These are phyloP conservation scores for Lydus trimaculatus DNA, from an alignment of 2,888 invertebrate genomes.

Conservation along the genomic window DNA sequence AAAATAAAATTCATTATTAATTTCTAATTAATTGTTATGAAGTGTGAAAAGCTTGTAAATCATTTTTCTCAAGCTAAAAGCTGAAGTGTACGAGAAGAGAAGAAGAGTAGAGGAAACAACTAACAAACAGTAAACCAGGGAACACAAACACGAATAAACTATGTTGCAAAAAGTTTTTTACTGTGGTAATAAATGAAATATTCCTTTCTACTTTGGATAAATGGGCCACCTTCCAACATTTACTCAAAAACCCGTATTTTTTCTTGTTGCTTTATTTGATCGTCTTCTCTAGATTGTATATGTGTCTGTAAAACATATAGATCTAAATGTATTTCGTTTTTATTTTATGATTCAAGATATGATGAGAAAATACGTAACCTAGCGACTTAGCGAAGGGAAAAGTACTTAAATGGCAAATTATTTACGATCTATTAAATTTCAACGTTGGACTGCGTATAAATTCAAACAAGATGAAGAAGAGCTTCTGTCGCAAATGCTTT, in stretches of 20 bases:
- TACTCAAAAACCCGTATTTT: background rate
- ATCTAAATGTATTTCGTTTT: background rate
- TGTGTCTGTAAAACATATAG: background rate
- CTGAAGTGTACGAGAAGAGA: no score
- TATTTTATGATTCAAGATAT: background rate
- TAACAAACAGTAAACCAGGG: background rate
- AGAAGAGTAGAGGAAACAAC: background rate
- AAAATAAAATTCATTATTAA: background rate
- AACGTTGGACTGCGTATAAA: slow-evolving; percentile 22
- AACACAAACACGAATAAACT: background rate
- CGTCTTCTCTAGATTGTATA: background rate
- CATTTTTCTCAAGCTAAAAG: background rate
- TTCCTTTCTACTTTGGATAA: background rate
- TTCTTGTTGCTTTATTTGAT: background rate
- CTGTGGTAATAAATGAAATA: slow-evolving; percentile 5
- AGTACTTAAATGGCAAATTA: slow-evolving; percentile 31
- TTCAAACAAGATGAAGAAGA: slow-evolving; percentile 19
- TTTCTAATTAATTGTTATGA: background rate
- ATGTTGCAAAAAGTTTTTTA: background rate
- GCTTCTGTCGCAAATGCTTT: slow-evolving; percentile 34
- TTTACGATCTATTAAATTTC: slow-evolving; percentile 33
- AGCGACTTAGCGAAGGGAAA: slow-evolving; percentile 17
- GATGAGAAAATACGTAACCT: slow-evolving; percentile 17
- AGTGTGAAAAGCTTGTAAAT: background rate
- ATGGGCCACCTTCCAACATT: background rate